Evolutionary conservation across 1,140 invertebrate genomes (phyloP).

Genomic region (Eurosta solidaginis): DNA sequence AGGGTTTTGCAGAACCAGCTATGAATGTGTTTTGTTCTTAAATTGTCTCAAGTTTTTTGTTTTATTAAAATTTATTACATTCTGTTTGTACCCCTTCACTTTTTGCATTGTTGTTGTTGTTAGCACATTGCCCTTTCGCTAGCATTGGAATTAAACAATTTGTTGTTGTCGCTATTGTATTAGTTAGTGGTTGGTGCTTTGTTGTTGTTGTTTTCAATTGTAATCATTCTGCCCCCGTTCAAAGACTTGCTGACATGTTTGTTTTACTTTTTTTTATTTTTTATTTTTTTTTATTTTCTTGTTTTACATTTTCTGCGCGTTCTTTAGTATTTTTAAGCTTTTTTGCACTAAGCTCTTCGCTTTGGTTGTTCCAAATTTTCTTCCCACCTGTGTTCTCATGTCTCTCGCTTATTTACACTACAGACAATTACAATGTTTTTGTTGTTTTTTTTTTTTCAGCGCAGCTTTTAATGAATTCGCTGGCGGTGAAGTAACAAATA

Average conservation of each 20-base stretch:
- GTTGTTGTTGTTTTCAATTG: not conserved
- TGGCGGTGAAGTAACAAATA: not conserved
- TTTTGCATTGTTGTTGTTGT: not conserved
- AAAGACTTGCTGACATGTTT: not conserved
- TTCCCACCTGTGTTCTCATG: not conserved
- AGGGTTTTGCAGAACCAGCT: too few species aligned
- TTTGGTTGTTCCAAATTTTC: not conserved
- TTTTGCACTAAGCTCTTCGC: not conserved
- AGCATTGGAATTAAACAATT: not conserved
- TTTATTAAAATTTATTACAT: not conserved
- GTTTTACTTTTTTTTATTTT: not conserved
- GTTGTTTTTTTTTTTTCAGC: not conserved
- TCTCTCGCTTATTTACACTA: not conserved
- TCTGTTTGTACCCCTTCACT: not conserved
- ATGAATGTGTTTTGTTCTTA: too few species aligned
- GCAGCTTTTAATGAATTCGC: not conserved
- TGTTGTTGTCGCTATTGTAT: not conserved
- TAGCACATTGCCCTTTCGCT: not conserved
- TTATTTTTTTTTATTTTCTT: too few species aligned
- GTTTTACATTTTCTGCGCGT: too few species aligned
- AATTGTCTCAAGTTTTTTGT: not conserved
- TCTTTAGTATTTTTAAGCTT: too few species aligned
- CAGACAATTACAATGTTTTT: not conserved
- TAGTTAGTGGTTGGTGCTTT: not conserved
- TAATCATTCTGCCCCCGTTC: not conserved